phyloP scores from a whole-genome alignment of 2,113 vertebrate genomes.

The Echinops telfairi region DNA sequence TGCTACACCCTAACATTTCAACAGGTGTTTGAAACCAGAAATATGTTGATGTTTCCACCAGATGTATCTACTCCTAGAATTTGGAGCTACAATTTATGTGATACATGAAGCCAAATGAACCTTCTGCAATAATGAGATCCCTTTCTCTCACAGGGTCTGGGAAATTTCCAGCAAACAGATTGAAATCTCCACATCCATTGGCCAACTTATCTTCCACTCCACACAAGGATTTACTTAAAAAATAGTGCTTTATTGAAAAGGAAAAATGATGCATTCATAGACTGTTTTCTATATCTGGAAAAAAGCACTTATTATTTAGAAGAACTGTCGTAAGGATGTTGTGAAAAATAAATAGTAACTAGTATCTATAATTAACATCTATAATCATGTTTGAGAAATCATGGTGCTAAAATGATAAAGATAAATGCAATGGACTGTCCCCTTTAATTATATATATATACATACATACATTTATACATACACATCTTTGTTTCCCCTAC shows the following conservation, averaged over 20 bases:
- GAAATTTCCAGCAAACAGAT: conserved; percentile 10
- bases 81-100: neutral
- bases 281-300: conserved; percentile 34
- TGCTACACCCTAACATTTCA: neutral
- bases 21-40: neutral
- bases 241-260: conserved; percentile 35
- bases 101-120: neutral
- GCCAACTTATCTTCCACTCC: conserved; percentile 27
- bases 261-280: neutral
- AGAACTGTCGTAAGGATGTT: neutral
- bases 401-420: neutral
- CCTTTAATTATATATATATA: conserved; percentile 14
- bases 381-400: neutral
- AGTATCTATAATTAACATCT: neutral
- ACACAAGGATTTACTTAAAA: conserved; percentile 40
- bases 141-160: conserved; percentile 23
- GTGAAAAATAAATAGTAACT: neutral
- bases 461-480: too few relatives aligned
- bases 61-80: neutral
- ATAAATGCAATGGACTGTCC: neutral
- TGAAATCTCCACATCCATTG: conserved; percentile 13
- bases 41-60: neutral
- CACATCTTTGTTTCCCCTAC: conserved; percentile 36
- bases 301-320: conserved; percentile 34
- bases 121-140: neutral